Base-by-base conservation (phyloP, 64 coral and sea anemone species). In the Pocillopora damicornis region DNA sequence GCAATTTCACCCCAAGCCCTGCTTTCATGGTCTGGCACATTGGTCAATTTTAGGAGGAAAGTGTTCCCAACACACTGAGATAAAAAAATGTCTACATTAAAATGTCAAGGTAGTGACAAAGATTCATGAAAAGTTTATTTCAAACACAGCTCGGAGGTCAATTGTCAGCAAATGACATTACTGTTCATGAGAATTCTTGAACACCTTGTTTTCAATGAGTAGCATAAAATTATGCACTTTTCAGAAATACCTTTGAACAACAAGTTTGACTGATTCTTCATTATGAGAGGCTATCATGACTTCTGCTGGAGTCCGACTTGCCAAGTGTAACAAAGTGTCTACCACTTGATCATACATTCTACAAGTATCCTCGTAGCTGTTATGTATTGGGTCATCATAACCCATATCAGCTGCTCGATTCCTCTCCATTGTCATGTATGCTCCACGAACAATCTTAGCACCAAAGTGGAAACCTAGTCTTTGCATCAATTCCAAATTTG, bases 251-350 rank as follows among this genome's bases (percentile, higher is more conserved):
- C 94, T 93, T 74, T 86, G 80, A 22, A 75, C 61, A 35, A 85
- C 90, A 84, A 90, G 90, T 25, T 72, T 69, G 25, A 99, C 72
- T 18, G 93, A 88, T 60, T 95, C 90, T 88, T 95, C 97, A 86
- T 99, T 99, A 42, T 99, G 97, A 23, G 97, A 76, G 73, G 97
- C 97, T 22, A 99, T 64, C 97, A 99, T 99, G n/a, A 99, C 78
- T 63, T 95, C 73, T 42, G 97, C 93, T 60, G 93, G 82, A 13
- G 89, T 87, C 8, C 59, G 61, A 34, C 83, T 76, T 1, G 93
- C 97, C 42, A 75, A 69, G 69, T 92, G 37, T 23, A 99, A 58
- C 37, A 95, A 72, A 17, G 89, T 79, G 16, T 99, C 79, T 11
- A 90, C 60, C 75, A 67, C 78, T 20, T 89, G 79, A 77, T 97